Evolutionary conservation across 2,113 vertebrate species (phyloP).

Genomic region (Serilophus lunatus): DNA sequence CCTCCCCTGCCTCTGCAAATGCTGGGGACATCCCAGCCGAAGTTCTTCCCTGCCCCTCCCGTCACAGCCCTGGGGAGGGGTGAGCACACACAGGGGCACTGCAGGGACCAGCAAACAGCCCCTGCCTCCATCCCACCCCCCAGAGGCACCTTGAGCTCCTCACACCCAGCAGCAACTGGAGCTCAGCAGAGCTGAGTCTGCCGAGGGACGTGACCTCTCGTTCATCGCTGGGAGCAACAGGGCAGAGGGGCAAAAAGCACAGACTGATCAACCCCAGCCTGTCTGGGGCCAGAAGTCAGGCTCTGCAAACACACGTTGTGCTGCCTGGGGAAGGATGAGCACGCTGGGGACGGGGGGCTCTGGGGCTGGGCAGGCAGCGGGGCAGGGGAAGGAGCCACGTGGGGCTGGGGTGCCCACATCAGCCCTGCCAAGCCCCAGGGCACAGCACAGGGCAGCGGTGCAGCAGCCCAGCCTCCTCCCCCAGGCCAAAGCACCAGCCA

Average conservation of each 20-base stretch:
- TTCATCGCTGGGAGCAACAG: background rate
- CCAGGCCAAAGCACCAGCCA: background rate
- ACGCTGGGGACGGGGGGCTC: fast-evolving
- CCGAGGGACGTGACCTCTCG: fast-evolving
- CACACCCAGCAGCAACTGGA: background rate
- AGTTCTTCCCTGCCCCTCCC: background rate
- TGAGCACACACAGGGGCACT: fast-evolving
- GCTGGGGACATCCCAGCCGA: background rate
- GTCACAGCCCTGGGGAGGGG: background rate
- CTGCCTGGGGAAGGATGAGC: background rate
- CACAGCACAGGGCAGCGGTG: background rate
- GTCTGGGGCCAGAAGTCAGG: background rate
- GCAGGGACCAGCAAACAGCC: background rate
- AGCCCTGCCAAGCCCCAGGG: fast-evolving
- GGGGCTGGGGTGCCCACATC: background rate
- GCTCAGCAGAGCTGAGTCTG: background rate
- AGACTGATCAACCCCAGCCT: background rate
- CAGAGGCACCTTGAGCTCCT: background rate
- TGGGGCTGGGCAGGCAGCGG: background rate
- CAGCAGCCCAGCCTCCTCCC: background rate
- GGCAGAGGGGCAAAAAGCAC: background rate
- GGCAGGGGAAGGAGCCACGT: background rate
- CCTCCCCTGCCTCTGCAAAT: background rate
- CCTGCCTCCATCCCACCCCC: background rate
- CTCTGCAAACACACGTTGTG: background rate